phyloP scores from a whole-genome alignment of 2,113 vertebrate genomes.

The Plotosus lineatus region DNA sequence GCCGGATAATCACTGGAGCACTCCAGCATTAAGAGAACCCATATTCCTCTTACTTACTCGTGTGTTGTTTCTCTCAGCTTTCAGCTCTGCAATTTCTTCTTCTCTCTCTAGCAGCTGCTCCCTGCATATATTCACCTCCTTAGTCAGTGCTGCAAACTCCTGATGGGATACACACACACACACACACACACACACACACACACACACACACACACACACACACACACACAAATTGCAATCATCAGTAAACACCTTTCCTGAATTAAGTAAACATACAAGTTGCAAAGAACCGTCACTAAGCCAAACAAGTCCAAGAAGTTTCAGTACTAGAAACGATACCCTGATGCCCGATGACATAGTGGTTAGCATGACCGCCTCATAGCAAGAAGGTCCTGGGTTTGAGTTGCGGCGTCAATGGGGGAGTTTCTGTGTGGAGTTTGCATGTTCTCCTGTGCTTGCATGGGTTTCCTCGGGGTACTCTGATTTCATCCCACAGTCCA shows the following conservation, averaged over 20 bases:
- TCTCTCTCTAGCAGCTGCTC: conserved; percentile 96
- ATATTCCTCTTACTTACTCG: conserved; percentile 75
- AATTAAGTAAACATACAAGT: background rate
- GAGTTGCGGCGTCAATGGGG: too few species aligned
- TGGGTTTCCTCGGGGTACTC: too few species aligned
- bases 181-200: conserved; percentile 21
- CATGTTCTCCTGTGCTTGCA: too few species aligned
- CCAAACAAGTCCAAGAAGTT: background rate
- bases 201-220: background rate
- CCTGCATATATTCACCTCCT: conserved; percentile 89
- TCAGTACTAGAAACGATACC: background rate
- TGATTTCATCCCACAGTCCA: too few species aligned
- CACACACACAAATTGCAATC: background rate
- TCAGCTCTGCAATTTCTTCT: conserved; percentile 94
- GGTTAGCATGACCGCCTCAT: too few species aligned
- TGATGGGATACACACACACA: conserved; percentile 55
- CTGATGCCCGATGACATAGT: too few species aligned
- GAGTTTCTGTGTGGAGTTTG: too few species aligned
- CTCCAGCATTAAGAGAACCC: background rate
- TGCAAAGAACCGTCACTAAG: background rate
- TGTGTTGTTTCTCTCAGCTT: conserved; percentile 95
- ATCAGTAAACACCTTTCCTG: background rate
- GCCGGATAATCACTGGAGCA: background rate
- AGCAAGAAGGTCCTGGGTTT: too few species aligned
- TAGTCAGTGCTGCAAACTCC: conserved; percentile 96